Percentiles rank a stretch among this genome's conserved stretches.
Evolutionary conservation across 2,113 vertebrate species (phyloP).

Genomic region (Prionailurus bengalensis): DNA sequence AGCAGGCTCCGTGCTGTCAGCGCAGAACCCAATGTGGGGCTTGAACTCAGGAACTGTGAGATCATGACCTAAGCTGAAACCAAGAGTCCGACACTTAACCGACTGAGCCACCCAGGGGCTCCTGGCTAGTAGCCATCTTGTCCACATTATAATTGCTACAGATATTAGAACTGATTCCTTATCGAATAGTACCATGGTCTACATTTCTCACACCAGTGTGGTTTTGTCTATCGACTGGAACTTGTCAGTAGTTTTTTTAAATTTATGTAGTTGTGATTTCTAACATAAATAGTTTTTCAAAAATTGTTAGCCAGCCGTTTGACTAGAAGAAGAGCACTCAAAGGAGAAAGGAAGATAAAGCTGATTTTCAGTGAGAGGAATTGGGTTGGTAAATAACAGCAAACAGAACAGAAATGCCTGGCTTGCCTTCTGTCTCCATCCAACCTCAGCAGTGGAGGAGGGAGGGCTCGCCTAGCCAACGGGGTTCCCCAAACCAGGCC

Average conservation of each 20-base stretch:
- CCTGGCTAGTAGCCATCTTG: not conserved
- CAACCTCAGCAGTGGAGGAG: not conserved
- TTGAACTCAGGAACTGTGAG: no score
- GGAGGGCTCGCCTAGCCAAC: not conserved
- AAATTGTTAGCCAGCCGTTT: not conserved
- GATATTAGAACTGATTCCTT: not conserved
- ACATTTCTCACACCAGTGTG: not conserved
- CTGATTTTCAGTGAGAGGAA: not conserved
- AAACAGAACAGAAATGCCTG: not conserved
- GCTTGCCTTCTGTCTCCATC: not conserved
- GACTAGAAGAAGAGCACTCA: slow-evolving; percentile 14
- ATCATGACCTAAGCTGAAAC: no score
- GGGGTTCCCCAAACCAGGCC: not conserved
- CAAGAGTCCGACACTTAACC: no score
- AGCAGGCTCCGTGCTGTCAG: no score
- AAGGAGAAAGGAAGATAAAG: not conserved
- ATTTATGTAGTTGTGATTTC: not conserved
- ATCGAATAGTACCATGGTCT: not conserved
- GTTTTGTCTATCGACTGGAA: not conserved
- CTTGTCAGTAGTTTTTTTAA: not conserved
- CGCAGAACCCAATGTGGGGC: no score
- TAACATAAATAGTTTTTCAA: not conserved
- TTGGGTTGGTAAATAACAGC: not conserved
- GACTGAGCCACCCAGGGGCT: no score
- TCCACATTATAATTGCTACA: not conserved